Conservation (phyloP, 2,888 invertebrate genomes). For the Cantharis rufa region DNA sequence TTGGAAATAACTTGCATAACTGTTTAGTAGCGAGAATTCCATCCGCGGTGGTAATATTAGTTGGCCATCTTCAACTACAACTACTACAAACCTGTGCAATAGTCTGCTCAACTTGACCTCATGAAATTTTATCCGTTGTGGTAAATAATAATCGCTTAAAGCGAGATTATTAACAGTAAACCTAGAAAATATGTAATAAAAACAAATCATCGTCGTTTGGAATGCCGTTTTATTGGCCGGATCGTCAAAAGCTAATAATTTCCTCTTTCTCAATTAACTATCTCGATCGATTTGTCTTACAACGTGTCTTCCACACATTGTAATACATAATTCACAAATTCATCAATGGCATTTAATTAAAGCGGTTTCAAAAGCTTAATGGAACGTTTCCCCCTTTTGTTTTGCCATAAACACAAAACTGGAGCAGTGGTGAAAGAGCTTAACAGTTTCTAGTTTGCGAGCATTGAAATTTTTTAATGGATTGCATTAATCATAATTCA, state of each 20-base stretch:
- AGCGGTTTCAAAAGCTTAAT: neutral
- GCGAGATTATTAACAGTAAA: conserved; percentile 1
- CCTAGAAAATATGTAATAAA: neutral
- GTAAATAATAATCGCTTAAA: conserved; percentile 16
- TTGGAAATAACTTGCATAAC: conserved; percentile 38
- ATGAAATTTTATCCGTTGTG: conserved; percentile 27
- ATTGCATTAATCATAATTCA: neutral
- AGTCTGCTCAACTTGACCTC: conserved; percentile 33
- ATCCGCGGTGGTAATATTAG: conserved; percentile 19
- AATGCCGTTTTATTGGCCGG: neutral
- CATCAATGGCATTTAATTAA: neutral
- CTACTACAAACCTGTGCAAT: conserved; percentile 18
- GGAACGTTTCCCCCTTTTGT: neutral
- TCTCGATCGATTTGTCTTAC: neutral
- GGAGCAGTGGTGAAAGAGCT: neutral
- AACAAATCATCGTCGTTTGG: neutral
- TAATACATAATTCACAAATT: neutral
- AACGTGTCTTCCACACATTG: neutral
- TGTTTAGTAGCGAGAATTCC: conserved; percentile 32
- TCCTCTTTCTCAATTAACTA: neutral
- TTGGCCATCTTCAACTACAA: conserved; percentile 3
- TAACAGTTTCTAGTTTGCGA: neutral
- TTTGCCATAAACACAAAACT: neutral
- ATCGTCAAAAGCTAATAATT: neutral
- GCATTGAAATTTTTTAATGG: neutral